phyloP scores from a whole-genome alignment of 2,797 vertebrate species.

The Psittacula derbiana region DNA sequence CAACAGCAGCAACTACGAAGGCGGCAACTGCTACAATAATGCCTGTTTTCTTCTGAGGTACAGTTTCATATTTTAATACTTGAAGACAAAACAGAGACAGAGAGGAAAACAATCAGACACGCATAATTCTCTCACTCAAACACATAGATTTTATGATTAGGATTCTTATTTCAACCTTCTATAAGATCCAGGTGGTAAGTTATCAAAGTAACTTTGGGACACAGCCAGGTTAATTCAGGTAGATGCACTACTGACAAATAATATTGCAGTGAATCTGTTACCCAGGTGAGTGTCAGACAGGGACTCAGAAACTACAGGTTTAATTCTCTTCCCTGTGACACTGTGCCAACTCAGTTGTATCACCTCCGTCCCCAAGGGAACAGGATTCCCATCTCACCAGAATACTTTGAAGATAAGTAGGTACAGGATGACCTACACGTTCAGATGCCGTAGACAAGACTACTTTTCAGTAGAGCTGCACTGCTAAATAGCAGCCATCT shows the following conservation, averaged over 20 bases:
- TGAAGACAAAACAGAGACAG: slow-evolving; percentile 34
- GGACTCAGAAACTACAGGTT: not conserved
- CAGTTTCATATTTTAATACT: slow-evolving; percentile 70
- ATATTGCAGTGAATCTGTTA: not conserved
- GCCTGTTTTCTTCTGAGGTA: slow-evolving; percentile 33
- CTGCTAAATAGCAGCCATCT: not conserved
- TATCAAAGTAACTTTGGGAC: not conserved
- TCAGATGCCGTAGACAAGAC: not conserved
- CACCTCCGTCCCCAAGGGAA: not conserved
- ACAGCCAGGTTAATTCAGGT: not conserved
- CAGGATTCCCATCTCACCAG: not conserved
- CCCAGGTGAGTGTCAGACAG: not conserved
- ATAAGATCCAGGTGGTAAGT: not conserved
- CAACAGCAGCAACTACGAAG: slow-evolving; percentile 17
- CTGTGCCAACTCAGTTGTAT: not conserved
- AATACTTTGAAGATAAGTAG: not conserved
- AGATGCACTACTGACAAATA: not conserved
- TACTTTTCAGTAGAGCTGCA: not conserved
- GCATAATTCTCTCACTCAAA: not conserved
- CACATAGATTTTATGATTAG: not conserved
- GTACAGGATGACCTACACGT: not conserved
- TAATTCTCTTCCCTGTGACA: not conserved
- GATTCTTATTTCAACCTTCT: not conserved
- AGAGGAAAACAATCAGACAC: slow-evolving; percentile 11
- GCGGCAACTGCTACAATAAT: slow-evolving; percentile 40